A percentile compares a stretch with the other conserved stretches of the same genome.
Conservation (phyloP, 2,797 vertebrate species). For the Argentina silus region DNA sequence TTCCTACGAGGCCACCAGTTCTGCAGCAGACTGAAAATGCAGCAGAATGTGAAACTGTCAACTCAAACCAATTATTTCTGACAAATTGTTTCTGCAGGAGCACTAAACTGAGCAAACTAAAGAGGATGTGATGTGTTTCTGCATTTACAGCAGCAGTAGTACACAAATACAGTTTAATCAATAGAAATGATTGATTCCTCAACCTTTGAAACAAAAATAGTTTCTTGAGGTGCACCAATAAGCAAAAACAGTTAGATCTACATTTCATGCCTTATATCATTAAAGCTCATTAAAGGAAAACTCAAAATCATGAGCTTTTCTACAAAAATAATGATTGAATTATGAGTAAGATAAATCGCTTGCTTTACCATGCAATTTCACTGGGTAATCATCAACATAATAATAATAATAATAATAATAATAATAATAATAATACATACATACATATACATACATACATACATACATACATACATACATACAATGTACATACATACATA, state of each 20-base stretch:
- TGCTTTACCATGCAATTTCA: background rate
- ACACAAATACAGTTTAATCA: no score
- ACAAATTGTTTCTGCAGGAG: constrained; percentile 48
- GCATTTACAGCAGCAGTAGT: constrained; percentile 17
- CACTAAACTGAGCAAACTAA: constrained; percentile 24
- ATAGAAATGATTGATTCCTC: no score
- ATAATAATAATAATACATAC: no score
- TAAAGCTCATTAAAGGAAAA: background rate
- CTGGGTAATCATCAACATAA: no score
- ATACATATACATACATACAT: no score
- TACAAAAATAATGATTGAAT: background rate
- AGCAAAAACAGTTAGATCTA: background rate
- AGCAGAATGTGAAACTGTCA: constrained; percentile 49
- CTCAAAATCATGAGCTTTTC: background rate
- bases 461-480: no score
- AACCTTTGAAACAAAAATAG: no score
- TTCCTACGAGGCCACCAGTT: constrained; percentile 99
- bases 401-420: no score
- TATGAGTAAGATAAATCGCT: background rate
- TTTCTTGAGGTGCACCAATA: constrained; percentile 85
- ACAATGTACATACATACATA: no score
- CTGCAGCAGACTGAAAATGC: constrained; percentile 86
- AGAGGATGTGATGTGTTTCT: constrained; percentile 43
- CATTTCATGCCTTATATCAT: no score
- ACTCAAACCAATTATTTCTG: constrained; percentile 59